Evolutionary conservation across 1,140 invertebrate species (phyloP).

Genomic region (Meloidogyne chitwoodi): DNA sequence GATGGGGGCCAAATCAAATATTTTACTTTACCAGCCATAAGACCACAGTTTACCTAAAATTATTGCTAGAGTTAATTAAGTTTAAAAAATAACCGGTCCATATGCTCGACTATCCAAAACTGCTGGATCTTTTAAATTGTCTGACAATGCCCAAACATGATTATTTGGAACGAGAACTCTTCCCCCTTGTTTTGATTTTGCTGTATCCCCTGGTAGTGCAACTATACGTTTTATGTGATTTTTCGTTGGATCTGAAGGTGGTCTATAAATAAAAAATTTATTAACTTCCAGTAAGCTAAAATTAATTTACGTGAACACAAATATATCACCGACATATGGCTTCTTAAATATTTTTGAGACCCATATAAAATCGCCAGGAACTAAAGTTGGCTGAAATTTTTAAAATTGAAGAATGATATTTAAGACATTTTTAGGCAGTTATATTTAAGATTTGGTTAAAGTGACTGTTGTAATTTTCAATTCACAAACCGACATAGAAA

Average conservation of each 20-base stretch:
- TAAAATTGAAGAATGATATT: neutral
- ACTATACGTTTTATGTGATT: slow-evolving; percentile 30
- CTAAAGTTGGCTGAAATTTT: neutral
- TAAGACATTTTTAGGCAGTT: too few relatives aligned
- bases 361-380: slow-evolving; percentile 24
- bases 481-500: slow-evolving; percentile 35
- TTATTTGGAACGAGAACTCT: neutral
- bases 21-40: slow-evolving; percentile 26
- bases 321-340: slow-evolving; percentile 21
- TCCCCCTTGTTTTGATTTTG: neutral
- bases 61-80: neutral
- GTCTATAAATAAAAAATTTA: slow-evolving; percentile 14
- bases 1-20: slow-evolving; percentile 39
- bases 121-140: slow-evolving; percentile 23
- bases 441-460: slow-evolving; percentile 21
- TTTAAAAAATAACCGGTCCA: slow-evolving; percentile 27
- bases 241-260: slow-evolving; percentile 26
- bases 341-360: neutral
- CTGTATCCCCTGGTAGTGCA: neutral
- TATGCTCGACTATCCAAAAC: slow-evolving; percentile 32
- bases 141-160: slow-evolving; percentile 39
- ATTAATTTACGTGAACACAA: slow-evolving; percentile 31
- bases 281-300: neutral
- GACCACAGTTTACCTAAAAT: slow-evolving; percentile 35
- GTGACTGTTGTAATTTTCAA: neutral